Base-by-base conservation (phyloP, 2,113 vertebrate species). In the Vombatus ursinus region DNA sequence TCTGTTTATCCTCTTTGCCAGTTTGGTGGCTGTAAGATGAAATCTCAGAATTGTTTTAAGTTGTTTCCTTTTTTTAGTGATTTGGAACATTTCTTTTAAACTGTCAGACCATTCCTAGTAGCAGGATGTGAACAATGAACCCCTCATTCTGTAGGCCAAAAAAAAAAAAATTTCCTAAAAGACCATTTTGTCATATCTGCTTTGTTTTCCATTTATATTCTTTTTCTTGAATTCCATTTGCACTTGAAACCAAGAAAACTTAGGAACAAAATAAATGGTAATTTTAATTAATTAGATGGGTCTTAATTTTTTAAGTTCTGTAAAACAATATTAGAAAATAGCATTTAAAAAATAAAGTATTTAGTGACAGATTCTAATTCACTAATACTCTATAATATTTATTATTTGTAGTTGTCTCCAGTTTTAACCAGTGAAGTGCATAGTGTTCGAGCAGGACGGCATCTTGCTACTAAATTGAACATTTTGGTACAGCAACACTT, bases 401-500 rank as follows among this genome's bases (percentile, higher is more conserved):
- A 93, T 95, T 95, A 93, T 68, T 95, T 94, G 51, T 96, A 99
- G 99, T 97, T 99, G 92, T 99, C 99, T 2, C 98, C 99, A 11
- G 98, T 99, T 91, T 97, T 99, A 96, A 99, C 98, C 97, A 99
- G 99, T 23, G 99, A 99, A 98, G 99, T 99, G 48, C 99, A 99
- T 98, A 99, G 99, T 94, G 99, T 99, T 90, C 99, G 99, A 26
- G 99, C 99, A 0, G 99, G 99, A 91, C 98, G 99, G 23, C 99
- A 99, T 98, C 98, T 99, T 92, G 99, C 99, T 96, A 99, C 99
- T 92, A 99, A 99, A 97, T 98, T 99, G 95, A 99, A 99, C 96
- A 98, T 99, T 97, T 98, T 99, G 95, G 99, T 99, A n/a, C 99
- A 99, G 96, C 99, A 99, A 52, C 99, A 99, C 98, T 99, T 99